Base-by-base conservation (phyloP, 1,140 invertebrate genomes). In the Diorhabda elongata region DNA sequence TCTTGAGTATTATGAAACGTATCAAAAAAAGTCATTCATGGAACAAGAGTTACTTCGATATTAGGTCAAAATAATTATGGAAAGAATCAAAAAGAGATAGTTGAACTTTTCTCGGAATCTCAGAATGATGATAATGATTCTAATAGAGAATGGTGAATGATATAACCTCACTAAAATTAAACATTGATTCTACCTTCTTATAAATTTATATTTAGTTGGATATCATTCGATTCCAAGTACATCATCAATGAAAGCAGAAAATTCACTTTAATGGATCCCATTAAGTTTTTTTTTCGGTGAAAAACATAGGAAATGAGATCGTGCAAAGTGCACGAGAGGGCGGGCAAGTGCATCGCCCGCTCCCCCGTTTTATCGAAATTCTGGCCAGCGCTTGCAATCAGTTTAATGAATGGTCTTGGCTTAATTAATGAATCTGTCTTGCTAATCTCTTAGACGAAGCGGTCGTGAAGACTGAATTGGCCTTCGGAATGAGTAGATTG, bases 351-450 rank as follows among this genome's bases (percentile, higher is more conserved):
- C 64, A 65, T 61, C 64, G 64, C 64, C 58, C 58, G 26, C 44
- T 11, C 41, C 43, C 58, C 66, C 66, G 66, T 56, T 74, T 73
- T 71, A 71, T 70, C 68, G 72, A 73, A 74, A 74, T 72, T 72
- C 72, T 69, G 74, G 70, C 69, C 47, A 70, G 61, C 74, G 44
- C 73, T 70, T 69, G 77, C 79, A 81, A 80, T 81, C 78, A 79
- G 71, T 77, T 71, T 78, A 80, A 80, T 79, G 79, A 81, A 79
- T 79, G 79, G 80, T 80, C 78, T 75, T 69, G 72, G 72, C 77
- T 79, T 80, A 80, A 78, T 81, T 81, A 81, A 81, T 80, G 79
- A 81, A 81, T 81, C 79, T 81, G 79, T 80, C 79, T 80, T 78
- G 79, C 79, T 81, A 80, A 80, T 80, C 79, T 80, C 76, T 78